These are phyloP conservation scores for Himantopus leucocephalus DNA, from an alignment of 2,113 vertebrate species.

Conservation along the genomic window DNA sequence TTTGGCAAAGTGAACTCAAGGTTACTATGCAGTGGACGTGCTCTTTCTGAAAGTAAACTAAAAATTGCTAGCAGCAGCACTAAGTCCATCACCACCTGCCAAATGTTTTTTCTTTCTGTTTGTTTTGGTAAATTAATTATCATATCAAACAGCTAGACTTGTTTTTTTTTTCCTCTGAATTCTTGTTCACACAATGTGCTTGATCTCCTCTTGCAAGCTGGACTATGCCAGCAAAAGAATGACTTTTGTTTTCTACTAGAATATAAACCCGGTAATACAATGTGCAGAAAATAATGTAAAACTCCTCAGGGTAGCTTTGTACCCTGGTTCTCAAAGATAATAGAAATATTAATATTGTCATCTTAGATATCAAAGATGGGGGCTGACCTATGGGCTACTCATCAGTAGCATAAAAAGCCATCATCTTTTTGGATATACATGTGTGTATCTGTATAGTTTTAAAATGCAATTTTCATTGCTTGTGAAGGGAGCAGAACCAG, in stretches of 20 bases:
- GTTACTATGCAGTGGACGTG: not conserved
- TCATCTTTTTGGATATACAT: not conserved
- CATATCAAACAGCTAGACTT: not conserved
- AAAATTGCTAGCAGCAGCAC: slow-evolving; percentile 13
- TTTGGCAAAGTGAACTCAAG: not conserved
- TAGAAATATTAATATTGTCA: not conserved
- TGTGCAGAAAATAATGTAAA: slow-evolving; percentile 8
- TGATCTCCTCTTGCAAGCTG: not conserved
- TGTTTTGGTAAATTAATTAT: slow-evolving; percentile 31
- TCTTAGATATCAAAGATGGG: not conserved
- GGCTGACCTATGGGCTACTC: not conserved
- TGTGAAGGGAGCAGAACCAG: not conserved
- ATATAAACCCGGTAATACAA: not conserved
- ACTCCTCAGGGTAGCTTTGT: not conserved
- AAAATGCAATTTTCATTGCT: not conserved
- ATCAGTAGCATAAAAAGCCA: not conserved
- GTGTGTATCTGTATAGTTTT: not conserved
- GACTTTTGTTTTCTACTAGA: not conserved
- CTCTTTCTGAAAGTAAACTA: not conserved
- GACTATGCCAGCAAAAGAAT: not conserved
- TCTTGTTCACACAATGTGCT: not conserved
- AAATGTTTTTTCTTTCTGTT: slow-evolving; percentile 14
- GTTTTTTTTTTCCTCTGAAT: not conserved
- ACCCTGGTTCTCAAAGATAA: not conserved
- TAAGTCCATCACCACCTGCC: not conserved